Conservation (phyloP, 2,888 invertebrate genomes). For the Melanostoma scalare region DNA sequence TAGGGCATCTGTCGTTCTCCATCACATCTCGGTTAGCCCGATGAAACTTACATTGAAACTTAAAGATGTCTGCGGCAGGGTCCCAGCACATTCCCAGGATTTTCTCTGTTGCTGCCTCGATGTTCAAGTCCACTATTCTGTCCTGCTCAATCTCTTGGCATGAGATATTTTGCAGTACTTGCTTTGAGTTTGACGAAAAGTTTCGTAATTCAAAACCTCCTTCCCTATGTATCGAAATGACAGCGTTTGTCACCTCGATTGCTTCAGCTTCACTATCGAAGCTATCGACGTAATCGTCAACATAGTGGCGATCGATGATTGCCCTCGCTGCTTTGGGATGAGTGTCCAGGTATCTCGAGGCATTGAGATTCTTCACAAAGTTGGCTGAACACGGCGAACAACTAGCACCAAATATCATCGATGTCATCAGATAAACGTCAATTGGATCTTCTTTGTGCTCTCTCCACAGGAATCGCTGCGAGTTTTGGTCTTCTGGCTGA, state of each 20-base stretch:
- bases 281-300: constrained; percentile 46
- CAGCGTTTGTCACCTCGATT: not conserved
- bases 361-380: constrained; percentile 68
- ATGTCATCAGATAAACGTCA: constrained; percentile 67
- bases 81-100: constrained; percentile 11
- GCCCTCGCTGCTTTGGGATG: constrained; percentile 50
- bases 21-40: not conserved
- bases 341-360: constrained; percentile 28
- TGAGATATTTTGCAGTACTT: constrained; percentile 7
- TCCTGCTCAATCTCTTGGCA: not conserved
- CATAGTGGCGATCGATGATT: constrained; percentile 46
- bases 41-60: not conserved
- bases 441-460: constrained; percentile 1
- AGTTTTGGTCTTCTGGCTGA: constrained; percentile 14
- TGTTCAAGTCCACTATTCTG: constrained; percentile 14
- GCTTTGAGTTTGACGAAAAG: constrained; percentile 12
- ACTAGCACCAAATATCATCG: constrained; percentile 74
- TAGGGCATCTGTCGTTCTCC: not conserved
- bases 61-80: not conserved
- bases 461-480: constrained; percentile 75
- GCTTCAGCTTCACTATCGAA: constrained; percentile 18
- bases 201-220: constrained; percentile 16
- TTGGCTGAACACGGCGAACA: constrained; percentile 70
- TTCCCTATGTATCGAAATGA: constrained; percentile 5
- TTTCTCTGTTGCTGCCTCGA: constrained; percentile 11